Evolutionary conservation across 2,113 vertebrate genomes (phyloP).

Genomic region (Actinemys pallida): DNA sequence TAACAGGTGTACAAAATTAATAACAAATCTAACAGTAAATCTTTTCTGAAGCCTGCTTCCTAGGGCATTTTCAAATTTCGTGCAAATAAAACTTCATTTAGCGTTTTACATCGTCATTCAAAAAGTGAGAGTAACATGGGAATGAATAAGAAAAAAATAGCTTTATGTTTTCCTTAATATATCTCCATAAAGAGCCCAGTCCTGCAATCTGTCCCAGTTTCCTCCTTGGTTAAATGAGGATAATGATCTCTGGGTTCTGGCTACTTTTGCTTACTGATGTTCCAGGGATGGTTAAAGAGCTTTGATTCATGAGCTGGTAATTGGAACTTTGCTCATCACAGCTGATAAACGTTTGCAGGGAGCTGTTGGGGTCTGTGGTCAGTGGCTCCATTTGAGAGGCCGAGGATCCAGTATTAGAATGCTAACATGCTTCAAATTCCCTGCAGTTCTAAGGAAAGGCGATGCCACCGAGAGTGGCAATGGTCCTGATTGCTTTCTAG

Average conservation of each 20-base stretch:
- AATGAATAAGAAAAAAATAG: background rate
- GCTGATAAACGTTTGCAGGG: background rate
- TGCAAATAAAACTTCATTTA: background rate
- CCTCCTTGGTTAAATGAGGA: background rate
- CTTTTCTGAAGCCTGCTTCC: background rate
- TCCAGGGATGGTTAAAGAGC: background rate
- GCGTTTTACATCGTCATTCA: background rate
- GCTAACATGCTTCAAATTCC: background rate
- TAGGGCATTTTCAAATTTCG: background rate
- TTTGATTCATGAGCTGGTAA: background rate
- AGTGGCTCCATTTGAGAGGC: background rate
- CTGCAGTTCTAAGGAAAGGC: background rate
- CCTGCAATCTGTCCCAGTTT: background rate
- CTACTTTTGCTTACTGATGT: background rate
- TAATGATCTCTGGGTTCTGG: background rate
- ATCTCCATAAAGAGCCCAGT: background rate
- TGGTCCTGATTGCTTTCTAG: background rate
- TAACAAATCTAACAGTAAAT: background rate
- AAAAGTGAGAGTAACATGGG: background rate
- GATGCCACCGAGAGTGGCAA: background rate
- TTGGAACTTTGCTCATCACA: background rate
- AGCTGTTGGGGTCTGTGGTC: background rate
- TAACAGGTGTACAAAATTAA: background rate
- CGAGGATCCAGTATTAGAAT: background rate
- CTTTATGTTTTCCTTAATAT: background rate